phyloP scores from a whole-genome alignment of 2,888 invertebrate species.

The Sepioteuthis lessoniana region DNA sequence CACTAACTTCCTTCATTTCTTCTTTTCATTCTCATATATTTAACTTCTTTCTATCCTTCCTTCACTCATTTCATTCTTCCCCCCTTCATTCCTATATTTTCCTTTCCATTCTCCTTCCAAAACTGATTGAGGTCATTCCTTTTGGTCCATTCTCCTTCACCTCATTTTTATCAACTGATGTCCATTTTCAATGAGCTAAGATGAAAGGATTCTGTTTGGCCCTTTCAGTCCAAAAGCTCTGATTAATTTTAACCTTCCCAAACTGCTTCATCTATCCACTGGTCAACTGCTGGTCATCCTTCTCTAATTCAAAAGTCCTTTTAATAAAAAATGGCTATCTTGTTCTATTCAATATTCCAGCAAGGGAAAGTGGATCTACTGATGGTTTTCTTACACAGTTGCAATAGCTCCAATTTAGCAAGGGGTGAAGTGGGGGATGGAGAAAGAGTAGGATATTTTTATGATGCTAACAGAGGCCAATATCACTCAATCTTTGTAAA shows the following conservation, averaged over 20 bases:
- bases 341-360: background rate
- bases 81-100: background rate
- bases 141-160: too few relatives aligned
- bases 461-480: slow-evolving; percentile 33
- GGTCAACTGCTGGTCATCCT: background rate
- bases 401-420: background rate
- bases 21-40: background rate
- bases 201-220: slow-evolving; percentile 33
- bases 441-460: background rate
- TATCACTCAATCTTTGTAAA: slow-evolving; percentile 33
- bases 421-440: too few relatives aligned
- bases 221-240: slow-evolving; percentile 33
- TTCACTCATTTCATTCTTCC: background rate
- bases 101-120: background rate
- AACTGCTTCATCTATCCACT: background rate
- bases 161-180: slow-evolving; percentile 3
- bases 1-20: background rate
- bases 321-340: background rate
- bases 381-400: background rate
- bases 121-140: slow-evolving; percentile 16
- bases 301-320: slow-evolving; percentile 6
- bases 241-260: slow-evolving; percentile 33
- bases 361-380: background rate
- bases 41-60: background rate
- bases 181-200: slow-evolving; percentile 6